phyloP scores from a whole-genome alignment of 2,797 vertebrate species.

The Fundulus diaphanus region DNA sequence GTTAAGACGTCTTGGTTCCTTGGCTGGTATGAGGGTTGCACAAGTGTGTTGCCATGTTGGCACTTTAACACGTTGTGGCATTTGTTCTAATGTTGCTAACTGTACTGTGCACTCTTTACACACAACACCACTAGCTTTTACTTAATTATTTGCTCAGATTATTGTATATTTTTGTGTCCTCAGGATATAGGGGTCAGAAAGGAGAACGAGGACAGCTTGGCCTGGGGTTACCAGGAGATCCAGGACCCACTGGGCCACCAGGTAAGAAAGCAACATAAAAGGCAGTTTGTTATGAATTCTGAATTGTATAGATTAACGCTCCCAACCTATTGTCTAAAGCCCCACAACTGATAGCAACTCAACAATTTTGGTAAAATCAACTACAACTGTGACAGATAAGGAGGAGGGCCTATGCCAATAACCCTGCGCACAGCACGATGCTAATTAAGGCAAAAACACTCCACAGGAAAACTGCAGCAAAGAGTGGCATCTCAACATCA shows the following conservation, averaged over 20 bases:
- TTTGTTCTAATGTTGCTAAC: constrained; percentile 68
- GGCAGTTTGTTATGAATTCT: not conserved
- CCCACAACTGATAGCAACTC: not conserved
- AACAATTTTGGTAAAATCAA: not conserved
- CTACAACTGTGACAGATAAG: not conserved
- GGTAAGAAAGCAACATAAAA: constrained; percentile 77
- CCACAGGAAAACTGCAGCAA: no score
- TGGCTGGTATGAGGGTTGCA: constrained; percentile 36
- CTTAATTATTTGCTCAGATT: constrained; percentile 21
- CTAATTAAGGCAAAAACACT: not conserved
- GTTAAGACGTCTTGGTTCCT: constrained; percentile 14
- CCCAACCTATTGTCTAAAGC: not conserved
- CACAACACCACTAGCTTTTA: not conserved
- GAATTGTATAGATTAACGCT: not conserved
- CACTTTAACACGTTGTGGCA: constrained; percentile 26
- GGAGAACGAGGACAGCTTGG: constrained; percentile 97
- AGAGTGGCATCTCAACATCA: no score
- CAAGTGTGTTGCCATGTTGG: constrained; percentile 32
- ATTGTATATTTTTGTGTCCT: constrained; percentile 40
- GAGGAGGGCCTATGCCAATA: not conserved
- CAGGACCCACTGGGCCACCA: constrained; percentile 87
- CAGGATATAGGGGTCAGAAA: constrained; percentile 98
- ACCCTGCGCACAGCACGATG: not conserved
- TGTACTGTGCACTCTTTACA: not conserved
- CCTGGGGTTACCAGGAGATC: constrained; percentile 89